Evolutionary conservation across 1,140 invertebrate species (phyloP).

Genomic region (Saccostrea glomerata): DNA sequence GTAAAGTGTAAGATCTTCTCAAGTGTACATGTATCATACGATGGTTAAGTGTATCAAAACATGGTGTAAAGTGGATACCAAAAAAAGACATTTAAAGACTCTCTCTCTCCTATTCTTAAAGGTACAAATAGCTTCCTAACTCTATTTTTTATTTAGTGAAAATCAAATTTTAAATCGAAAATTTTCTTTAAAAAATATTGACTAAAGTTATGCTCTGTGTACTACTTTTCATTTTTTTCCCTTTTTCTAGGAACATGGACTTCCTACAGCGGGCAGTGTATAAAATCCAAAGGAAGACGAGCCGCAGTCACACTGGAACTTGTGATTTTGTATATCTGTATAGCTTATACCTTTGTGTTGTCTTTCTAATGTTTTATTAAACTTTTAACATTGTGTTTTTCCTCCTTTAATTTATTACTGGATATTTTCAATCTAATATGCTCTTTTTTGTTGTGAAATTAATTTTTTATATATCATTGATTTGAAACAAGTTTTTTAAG

Average conservation of each 20-base stretch:
- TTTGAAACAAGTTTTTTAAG: too few species aligned
- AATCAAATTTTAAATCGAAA: background rate
- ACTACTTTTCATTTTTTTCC: background rate
- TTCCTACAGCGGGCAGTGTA: background rate
- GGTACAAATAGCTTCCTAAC: background rate
- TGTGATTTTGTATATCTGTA: background rate
- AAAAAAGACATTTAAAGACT: too few species aligned
- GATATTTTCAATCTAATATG: too few species aligned
- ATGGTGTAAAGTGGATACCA: too few species aligned
- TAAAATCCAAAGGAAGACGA: background rate
- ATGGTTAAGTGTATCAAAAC: too few species aligned
- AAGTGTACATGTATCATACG: too few species aligned
- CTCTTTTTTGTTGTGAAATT: too few species aligned
- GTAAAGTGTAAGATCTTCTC: too few species aligned
- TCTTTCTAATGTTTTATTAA: background rate
- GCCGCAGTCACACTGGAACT: background rate
- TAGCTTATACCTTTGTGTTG: background rate
- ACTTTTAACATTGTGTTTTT: too few species aligned
- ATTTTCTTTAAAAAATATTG: background rate
- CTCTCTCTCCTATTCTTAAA: background rate
- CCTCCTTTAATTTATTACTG: too few species aligned
- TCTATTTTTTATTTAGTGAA: background rate
- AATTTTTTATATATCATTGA: too few species aligned
- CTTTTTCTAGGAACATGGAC: background rate
- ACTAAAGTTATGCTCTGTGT: background rate